Base-by-base conservation (phyloP, 2,113 vertebrate genomes). In the Cervus canadensis region DNA sequence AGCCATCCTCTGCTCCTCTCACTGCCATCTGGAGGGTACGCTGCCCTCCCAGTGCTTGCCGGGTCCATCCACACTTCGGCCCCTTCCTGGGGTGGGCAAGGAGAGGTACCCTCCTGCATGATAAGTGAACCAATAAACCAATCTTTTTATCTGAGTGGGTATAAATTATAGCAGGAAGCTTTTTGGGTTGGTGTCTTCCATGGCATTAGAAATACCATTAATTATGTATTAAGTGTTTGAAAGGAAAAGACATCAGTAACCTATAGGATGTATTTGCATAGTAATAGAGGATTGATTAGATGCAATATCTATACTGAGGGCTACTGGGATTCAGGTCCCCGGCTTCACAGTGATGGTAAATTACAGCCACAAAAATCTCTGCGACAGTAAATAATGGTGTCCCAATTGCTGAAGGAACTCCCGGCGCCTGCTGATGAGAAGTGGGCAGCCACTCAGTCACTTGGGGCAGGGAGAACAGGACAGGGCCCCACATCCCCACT, bases 231-330 rank as follows among this genome's bases (percentile, higher is more conserved):
- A 82, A 33, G 0, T 97, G 76, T 98, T 98, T 96, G 97, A 95
- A 97, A 98, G 94, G 79, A 96, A 97, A 97, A 97, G 97, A 82
- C 48, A 79, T 92, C 87, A 79, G 96, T 89, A 97, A 93, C 95
- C 96, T 96, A 95, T 96, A 94, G 97, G 98, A 97, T 94, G 85
- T 78, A 95, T 98, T 97, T 98, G 96, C 96, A 97, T 95, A 95
- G 97, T 96, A 98, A 99, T 67, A 98, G 95, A 97, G 92, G 98
- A 97, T 98, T 98, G 97, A 98, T 98, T 97, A 95, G 96, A 90
- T 94, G 88, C 97, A 98, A 30, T 92, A 86, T 98, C 97, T 98
- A 95, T 90, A 96, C 67, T 40, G 96, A 98, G 50, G 57, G 59
- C 89, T 89, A 23, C 95, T 93, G 96, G 97, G 97, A 98, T 62